Evolutionary conservation across 2,888 invertebrate genomes (phyloP), one percentile per base, ranked within the genome.

Genomic region (Lasioglossum marginatum): DNA sequence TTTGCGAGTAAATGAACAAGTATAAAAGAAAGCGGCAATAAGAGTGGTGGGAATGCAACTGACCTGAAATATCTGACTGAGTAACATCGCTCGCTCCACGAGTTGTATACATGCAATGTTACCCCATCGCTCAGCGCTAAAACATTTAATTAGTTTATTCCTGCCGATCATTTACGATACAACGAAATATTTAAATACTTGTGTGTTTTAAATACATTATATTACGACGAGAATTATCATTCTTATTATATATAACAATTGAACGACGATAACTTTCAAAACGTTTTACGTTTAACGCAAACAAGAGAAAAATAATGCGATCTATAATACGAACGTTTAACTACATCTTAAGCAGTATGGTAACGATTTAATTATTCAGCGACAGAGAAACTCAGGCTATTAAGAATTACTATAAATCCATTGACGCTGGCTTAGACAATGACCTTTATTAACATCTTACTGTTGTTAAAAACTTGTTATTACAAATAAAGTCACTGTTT

Each of bases 401-500:
- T 74, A 66, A 82, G 68, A 70, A 57, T 71, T 74, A 66, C 74
- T 34, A 77, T 85, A 23, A 85, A 83, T 76, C 40, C 76, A 76
- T 73, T 45, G 34, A 85, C 66, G 70, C 74, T 83, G 76, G 72
- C 76, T 80, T 86, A 85, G 74, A 81, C 77, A 76, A 76, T 83
- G 81, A 86, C 85, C 77, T 71, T 80, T 85, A 85, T 85, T 68
- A 77, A 85, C 77, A 77, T 85, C 85, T 72, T 85, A 85, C 76
- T 76, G 85, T 85, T 86, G 85, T 85, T 85, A 86, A 85, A 80
- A 77, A 86, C 80, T 86, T 86, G 80, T 85, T 85, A 85, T 77
- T 85, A 81, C 68, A 68, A 86, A 85, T 86, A 86, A 86, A 86
- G 85, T 77, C 85, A 85, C 85, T 85, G 85, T 86, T 86, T 86